A percentile compares a stretch with the other conserved stretches of the same genome.
Evolutionary conservation across 2,113 vertebrate genomes (phyloP).

Genomic region (Indri indri): DNA sequence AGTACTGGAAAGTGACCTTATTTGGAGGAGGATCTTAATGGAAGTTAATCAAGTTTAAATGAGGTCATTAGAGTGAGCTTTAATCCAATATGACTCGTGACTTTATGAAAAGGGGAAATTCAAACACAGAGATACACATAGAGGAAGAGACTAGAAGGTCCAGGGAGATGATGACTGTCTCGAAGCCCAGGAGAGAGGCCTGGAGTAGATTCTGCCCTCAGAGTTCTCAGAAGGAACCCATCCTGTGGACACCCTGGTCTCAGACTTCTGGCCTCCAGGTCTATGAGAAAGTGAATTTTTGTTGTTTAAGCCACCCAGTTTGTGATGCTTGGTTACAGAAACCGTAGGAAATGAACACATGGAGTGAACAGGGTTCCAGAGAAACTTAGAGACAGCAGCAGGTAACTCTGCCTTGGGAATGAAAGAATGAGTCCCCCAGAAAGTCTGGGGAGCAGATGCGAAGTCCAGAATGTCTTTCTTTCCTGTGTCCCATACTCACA

Average conservation of each 20-base stretch:
- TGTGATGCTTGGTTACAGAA: not conserved
- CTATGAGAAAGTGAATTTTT: too few species aligned
- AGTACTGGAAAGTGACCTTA: not conserved
- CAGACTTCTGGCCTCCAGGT: not conserved
- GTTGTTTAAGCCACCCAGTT: not conserved
- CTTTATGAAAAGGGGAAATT: not conserved
- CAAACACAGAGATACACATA: not conserved
- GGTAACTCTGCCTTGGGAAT: not conserved
- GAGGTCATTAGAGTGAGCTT: not conserved
- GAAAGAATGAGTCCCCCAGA: not conserved
- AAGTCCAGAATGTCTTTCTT: not conserved
- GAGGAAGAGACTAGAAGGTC: not conserved
- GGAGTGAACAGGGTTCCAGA: not conserved
- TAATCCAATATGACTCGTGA: not conserved
- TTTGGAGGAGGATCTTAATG: not conserved
- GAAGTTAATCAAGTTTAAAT: not conserved
- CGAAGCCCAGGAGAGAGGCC: not conserved
- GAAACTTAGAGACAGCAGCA: not conserved
- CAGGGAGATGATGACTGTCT: too few species aligned
- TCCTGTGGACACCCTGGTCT: not conserved
- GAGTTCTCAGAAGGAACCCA: not conserved
- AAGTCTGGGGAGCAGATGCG: not conserved
- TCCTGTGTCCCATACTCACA: not conserved
- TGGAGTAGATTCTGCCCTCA: not conserved
- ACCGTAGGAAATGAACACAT: not conserved